Evolutionary conservation across 2,888 invertebrate species (phyloP).

Genomic region (Mythimna pallens): DNA sequence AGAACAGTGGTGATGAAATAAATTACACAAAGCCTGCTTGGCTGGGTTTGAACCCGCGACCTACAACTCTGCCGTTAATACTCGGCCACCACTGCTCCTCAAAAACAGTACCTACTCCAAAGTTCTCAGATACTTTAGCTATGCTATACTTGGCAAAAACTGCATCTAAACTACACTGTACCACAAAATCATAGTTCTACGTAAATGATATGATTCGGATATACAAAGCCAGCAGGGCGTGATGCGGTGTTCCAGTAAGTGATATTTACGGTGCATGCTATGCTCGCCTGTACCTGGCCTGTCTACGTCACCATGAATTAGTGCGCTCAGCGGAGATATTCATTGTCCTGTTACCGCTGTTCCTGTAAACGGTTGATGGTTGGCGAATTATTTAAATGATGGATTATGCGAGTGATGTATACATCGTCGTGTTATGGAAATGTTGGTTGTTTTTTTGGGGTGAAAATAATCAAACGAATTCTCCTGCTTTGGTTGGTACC

Average conservation of each 20-base stretch:
- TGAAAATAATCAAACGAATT: too few species aligned
- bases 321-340: conserved; percentile 43
- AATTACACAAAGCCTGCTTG: too few species aligned
- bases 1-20: too few species aligned
- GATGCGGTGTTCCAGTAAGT: conserved; percentile 42
- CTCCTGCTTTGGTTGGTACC: too few species aligned
- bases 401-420: neutral
- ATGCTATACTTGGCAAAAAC: neutral
- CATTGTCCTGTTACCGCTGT: conserved; percentile 20
- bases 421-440: neutral
- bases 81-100: too few species aligned
- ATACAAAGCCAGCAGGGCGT: conserved; percentile 47
- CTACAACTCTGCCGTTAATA: too few species aligned
- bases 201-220: conserved; percentile 47
- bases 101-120: too few species aligned
- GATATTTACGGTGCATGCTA: conserved; percentile 52
- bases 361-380: conserved; percentile 30
- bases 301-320: conserved; percentile 50
- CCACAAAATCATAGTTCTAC: conserved; percentile 32
- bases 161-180: conserved; percentile 11
- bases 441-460: too few species aligned
- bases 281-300: conserved; percentile 44
- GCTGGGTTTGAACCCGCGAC: too few species aligned
- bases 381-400: conserved; percentile 34
- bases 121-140: too few species aligned